Conservation (phyloP, 2,113 vertebrate genomes). For the Notarius lentiginosus region DNA sequence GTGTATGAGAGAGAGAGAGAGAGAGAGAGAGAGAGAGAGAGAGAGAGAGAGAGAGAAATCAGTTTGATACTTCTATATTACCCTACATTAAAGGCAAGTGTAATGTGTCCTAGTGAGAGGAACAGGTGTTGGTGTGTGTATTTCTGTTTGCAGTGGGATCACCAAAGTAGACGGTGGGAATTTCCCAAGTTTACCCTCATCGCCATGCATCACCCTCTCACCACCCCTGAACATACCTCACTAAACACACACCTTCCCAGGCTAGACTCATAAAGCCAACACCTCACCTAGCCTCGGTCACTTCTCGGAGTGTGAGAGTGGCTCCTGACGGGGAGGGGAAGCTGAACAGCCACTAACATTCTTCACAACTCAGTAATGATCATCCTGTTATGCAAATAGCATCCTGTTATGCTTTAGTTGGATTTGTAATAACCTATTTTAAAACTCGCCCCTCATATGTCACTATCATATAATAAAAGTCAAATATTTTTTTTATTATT, state of each 20-base stretch:
- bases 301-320: slow-evolving; percentile 6
- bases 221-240: slow-evolving; percentile 29
- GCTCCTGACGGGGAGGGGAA: slow-evolving; percentile 13
- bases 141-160: slow-evolving; percentile 3
- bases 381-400: slow-evolving; percentile 28
- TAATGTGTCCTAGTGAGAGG: slow-evolving; percentile 38
- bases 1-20: background rate
- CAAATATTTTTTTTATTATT: background rate
- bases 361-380: slow-evolving; percentile 32
- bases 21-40: slow-evolving; percentile 14
- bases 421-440: slow-evolving; percentile 22
- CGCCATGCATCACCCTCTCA: background rate
- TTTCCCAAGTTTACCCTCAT: slow-evolving; percentile 2
- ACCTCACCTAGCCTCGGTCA: slow-evolving; percentile 18
- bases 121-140: slow-evolving; percentile 47
- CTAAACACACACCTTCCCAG: slow-evolving; percentile 37
- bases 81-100: background rate
- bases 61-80: slow-evolving; percentile 1
- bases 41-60: background rate
- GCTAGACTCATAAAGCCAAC: slow-evolving; percentile 33
- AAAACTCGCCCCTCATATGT: background rate
- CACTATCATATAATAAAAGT: background rate
- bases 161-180: slow-evolving; percentile 5
- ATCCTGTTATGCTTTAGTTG: background rate
- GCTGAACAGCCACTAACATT: slow-evolving; percentile 25